Conservation (phyloP, 2,113 vertebrate species). For the Ammodytes marinus region DNA sequence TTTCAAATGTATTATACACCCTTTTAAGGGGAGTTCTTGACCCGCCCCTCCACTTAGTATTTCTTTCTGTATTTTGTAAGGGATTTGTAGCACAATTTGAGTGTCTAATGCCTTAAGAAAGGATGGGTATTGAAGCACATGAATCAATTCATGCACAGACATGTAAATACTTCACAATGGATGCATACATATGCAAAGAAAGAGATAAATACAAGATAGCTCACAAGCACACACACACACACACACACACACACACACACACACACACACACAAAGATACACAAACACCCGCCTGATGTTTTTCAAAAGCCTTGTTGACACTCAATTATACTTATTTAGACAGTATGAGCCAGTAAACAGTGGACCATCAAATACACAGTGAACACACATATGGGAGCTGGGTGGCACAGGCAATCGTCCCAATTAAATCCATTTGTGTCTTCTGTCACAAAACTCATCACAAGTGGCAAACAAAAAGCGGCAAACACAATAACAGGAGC, state of each 20-base stretch:
- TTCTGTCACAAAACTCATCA: conserved; percentile 3
- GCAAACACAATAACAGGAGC: no score
- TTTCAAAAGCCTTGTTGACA: neutral
- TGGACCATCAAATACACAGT: neutral
- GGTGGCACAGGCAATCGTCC: neutral
- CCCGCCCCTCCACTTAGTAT: neutral
- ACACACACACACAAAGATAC: neutral
- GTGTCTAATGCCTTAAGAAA: neutral
- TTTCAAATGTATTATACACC: no score
- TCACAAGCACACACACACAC: neutral
- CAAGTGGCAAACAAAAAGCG: neutral
- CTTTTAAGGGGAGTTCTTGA: no score
- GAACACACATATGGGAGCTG: neutral
- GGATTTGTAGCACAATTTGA: neutral
- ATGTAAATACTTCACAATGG: neutral
- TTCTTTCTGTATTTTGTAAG: neutral
- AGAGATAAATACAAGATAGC: no score
- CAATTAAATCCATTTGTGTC: conserved; percentile 1
- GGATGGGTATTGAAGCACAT: neutral
- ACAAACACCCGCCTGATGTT: neutral
- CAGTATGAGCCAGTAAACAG: neutral
- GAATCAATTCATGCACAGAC: neutral
- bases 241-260: neutral
- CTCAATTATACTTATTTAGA: neutral
- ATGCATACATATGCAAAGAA: neutral